Base-by-base conservation (phyloP, 1,140 invertebrate genomes). In the Cyrtorhinus lividipennis region DNA sequence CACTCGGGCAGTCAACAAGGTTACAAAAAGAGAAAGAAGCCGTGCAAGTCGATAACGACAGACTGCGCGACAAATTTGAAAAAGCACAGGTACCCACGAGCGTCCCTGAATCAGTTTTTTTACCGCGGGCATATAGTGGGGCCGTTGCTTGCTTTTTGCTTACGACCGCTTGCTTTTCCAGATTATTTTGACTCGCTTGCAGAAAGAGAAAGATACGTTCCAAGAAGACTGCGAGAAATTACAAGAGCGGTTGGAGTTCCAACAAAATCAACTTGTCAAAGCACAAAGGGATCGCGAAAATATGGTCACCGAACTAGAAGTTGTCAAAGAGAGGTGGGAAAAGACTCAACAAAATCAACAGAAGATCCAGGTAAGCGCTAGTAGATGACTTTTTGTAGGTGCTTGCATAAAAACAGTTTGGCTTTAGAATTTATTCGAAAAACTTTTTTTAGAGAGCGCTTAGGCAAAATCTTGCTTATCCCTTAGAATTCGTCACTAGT, bases 21-120 rank as follows among this genome's bases (percentile, higher is more conserved):
- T 81, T 92, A 68, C 89, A 92, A 72, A 93, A 93, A 73, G 92
- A 95, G 73, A 81, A 87, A 64, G 92, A 95, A 72, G 81, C 84
- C 2, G 82, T 87, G 44, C 85, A 90, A 68, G 69, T 88, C 62
- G 91, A 95, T 66, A 82, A 84, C 46, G 91, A 94, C 73, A 80
- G 91, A 66, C 77, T 90, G 60, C 82, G 86, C 70, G 91, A 94
- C 69, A 94, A 93, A 75, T 84, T 85, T 68, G 90, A 95, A 67
- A 93, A 92, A 72, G 80, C 84, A 64, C 89, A 92, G 81, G 88
- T 91, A 79, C 74, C 69, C 67, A 53, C 20, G 5, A 38, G 5
- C 30, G 18, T 53, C 5, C 48, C n/a, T n/a, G n/a, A 53, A 53
- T 5, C 48, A 53, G 38, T 44, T 53, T 53, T 38, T 5, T 8